Conservation (phyloP, 2,888 invertebrate genomes). For the Eupithecia subumbrata region DNA sequence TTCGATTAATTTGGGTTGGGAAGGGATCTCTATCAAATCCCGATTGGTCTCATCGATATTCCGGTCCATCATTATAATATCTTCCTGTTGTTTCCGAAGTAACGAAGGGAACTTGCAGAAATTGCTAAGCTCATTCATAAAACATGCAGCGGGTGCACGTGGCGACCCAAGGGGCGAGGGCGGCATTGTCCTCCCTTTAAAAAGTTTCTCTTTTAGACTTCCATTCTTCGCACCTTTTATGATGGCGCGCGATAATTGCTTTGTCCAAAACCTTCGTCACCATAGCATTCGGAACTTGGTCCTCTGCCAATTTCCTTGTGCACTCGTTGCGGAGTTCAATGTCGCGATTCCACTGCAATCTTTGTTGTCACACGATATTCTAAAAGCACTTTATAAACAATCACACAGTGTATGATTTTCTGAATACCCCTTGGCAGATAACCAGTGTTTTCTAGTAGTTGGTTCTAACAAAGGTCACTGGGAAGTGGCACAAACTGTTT, state of each 20-base stretch:
- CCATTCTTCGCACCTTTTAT: conserved; percentile 36
- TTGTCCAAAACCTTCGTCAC: conserved; percentile 41
- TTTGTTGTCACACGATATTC: conserved; percentile 39
- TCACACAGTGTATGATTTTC: conserved; percentile 39
- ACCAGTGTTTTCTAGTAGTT: conserved; percentile 56
- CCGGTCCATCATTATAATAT: conserved; percentile 55
- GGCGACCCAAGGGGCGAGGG: conserved; percentile 54
- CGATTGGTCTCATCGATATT: conserved; percentile 54
- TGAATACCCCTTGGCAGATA: conserved; percentile 42
- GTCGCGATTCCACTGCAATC: conserved; percentile 55
- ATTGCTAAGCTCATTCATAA: conserved; percentile 71
- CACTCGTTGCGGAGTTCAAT: conserved; percentile 71
- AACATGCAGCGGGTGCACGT: conserved; percentile 70
- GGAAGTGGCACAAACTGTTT: conserved; percentile 75
- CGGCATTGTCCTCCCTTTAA: conserved; percentile 52
- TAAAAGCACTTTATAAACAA: conserved; percentile 29
- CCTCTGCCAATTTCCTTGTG: conserved; percentile 71
- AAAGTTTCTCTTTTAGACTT: conserved; percentile 46
- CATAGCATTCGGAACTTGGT: conserved; percentile 61
- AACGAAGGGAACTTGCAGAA: conserved; percentile 63
- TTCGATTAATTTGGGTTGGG: neutral
- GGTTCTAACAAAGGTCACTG: conserved; percentile 77
- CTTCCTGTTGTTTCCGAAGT: conserved; percentile 54
- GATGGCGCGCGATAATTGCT: conserved; percentile 40
- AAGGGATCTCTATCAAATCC: neutral